Evolutionary conservation across 2,888 invertebrate species (phyloP).

Genomic region (Volucella inanis): DNA sequence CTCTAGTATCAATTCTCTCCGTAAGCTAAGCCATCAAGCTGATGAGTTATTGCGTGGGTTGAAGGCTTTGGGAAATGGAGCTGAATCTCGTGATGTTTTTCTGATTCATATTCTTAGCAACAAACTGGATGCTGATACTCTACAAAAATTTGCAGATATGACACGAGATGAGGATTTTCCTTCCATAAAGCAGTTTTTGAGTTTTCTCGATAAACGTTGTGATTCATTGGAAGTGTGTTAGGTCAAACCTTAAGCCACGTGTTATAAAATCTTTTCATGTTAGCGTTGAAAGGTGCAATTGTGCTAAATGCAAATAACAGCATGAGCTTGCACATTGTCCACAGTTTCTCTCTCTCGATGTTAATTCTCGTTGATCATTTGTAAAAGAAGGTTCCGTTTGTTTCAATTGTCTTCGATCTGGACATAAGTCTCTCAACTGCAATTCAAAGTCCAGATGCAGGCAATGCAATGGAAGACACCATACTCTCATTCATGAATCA

Average conservation of each 20-base stretch:
- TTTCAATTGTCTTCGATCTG: conserved; percentile 8
- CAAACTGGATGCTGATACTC: too few species aligned
- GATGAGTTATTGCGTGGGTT: too few species aligned
- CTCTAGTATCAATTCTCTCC: too few species aligned
- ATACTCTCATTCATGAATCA: background rate
- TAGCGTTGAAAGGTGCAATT: background rate
- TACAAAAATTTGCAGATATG: too few species aligned
- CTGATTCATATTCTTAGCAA: too few species aligned
- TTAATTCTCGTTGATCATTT: background rate
- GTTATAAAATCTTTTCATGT: background rate
- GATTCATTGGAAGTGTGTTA: too few species aligned
- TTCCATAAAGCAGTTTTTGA: too few species aligned
- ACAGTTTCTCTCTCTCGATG: background rate
- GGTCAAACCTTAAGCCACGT: background rate
- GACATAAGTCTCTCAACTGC: background rate
- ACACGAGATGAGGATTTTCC: too few species aligned
- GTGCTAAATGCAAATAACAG: background rate
- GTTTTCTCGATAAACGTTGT: too few species aligned
- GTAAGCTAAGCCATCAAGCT: too few species aligned
- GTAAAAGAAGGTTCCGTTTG: background rate
- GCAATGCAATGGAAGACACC: background rate
- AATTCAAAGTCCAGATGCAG: background rate
- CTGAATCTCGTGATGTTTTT: too few species aligned
- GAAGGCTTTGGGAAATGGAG: too few species aligned
- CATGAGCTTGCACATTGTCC: background rate